Percentiles rank a stretch among this genome's conserved stretches.
phyloP scores from a whole-genome alignment of 2,113 vertebrate genomes.

The Octodon degus region DNA sequence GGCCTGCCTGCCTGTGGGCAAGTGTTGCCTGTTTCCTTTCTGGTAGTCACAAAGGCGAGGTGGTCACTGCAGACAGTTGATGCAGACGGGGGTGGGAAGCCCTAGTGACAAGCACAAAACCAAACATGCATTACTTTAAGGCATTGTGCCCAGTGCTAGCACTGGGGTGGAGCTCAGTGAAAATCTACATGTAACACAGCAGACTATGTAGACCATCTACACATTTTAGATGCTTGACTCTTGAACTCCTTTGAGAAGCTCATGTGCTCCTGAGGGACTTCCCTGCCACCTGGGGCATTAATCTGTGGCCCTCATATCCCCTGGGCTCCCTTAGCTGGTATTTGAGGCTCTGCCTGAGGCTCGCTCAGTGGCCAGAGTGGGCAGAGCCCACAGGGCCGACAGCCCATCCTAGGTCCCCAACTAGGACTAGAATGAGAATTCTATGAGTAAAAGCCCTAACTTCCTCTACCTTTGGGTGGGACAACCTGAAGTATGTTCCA shows the following conservation, averaged over 20 bases:
- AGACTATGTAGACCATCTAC: not conserved
- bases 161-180: not conserved
- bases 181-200: not conserved
- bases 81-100: not conserved
- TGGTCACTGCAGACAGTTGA: not conserved
- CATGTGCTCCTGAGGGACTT: not conserved
- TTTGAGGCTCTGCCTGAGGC: not conserved
- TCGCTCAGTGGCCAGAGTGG: not conserved
- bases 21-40: slow-evolving; percentile 2
- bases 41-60: slow-evolving; percentile 18
- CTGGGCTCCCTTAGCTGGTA: not conserved
- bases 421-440: not conserved
- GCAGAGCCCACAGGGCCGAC: not conserved
- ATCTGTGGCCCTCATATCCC: not conserved
- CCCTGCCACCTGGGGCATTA: not conserved
- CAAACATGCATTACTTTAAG: not conserved
- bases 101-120: not conserved
- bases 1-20: not conserved
- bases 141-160: not conserved
- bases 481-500: not conserved
- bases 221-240: not conserved
- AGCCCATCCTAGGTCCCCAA: not conserved
- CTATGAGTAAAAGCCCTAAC: not conserved
- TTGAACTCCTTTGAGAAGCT: slow-evolving; percentile 11
- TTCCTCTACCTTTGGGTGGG: not conserved